phyloP scores from a whole-genome alignment of 2,113 vertebrate species.

The Notothenia coriiceps region DNA sequence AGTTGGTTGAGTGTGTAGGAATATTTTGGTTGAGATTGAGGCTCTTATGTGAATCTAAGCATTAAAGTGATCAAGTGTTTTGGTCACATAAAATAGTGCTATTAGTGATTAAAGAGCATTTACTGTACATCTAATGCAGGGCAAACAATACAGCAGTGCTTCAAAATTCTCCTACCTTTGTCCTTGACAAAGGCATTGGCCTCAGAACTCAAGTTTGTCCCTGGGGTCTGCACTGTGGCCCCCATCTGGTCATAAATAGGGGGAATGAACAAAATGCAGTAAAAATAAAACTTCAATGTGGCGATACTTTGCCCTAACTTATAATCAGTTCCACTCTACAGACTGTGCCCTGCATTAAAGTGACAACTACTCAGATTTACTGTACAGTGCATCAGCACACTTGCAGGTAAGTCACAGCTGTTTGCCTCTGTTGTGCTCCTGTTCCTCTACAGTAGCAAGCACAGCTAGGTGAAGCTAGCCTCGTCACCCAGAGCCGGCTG shows the following conservation, averaged over 20 bases:
- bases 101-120: not conserved
- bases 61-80: not conserved
- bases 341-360: no score
- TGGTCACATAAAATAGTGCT: not conserved
- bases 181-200: not conserved
- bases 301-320: no score
- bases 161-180: not conserved
- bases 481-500: conserved; percentile 37
- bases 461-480: conserved; percentile 53
- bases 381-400: conserved; percentile 33
- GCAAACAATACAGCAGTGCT: not conserved
- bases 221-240: no score
- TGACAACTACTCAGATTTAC: not conserved
- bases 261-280: no score
- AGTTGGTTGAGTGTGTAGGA: not conserved
- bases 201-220: no score
- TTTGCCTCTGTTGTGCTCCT: conserved; percentile 47
- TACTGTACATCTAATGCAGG: not conserved
- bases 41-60: not conserved
- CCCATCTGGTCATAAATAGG: no score
- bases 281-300: no score
- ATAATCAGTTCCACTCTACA: no score
- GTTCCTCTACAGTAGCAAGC: conserved; percentile 61
- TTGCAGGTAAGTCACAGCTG: conserved; percentile 49
- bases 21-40: no score